A percentile compares a stretch with the other conserved stretches of the same genome.
Evolutionary conservation across 2,113 vertebrate genomes (phyloP).

Genomic region (Nothoprocta pentlandii): DNA sequence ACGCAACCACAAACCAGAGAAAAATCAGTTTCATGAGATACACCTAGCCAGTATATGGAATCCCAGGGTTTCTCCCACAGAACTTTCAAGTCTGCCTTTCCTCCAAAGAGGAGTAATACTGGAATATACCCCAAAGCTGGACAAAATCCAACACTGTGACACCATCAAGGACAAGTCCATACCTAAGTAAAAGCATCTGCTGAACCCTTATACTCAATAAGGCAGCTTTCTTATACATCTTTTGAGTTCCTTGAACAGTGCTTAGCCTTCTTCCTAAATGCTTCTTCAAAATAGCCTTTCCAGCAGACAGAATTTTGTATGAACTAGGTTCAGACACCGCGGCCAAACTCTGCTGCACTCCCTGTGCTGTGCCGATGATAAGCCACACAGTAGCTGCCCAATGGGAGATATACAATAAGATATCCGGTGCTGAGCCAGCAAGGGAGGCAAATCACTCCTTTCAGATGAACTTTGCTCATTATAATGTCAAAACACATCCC

Average conservation of each 20-base stretch:
- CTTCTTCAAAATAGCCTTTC: not conserved
- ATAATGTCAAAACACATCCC: too few species aligned
- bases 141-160: not conserved
- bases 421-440: too few species aligned
- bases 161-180: not conserved
- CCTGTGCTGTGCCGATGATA: too few species aligned
- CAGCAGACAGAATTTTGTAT: not conserved
- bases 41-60: not conserved
- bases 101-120: not conserved
- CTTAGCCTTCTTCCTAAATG: not conserved
- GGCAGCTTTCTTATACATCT: not conserved
- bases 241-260: not conserved
- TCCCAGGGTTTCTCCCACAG: not conserved
- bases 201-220: not conserved
- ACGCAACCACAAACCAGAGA: not conserved
- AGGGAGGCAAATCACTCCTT: too few species aligned
- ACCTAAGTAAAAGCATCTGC: not conserved
- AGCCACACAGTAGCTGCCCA: too few species aligned
- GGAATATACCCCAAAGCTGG: not conserved
- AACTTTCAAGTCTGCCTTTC: not conserved
- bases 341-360: too few species aligned
- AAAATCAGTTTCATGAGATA: not conserved
- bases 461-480: too few species aligned
- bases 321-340: not conserved
- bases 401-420: too few species aligned